phyloP scores from a whole-genome alignment of 2,113 vertebrate species.

The Melospiza georgiana region DNA sequence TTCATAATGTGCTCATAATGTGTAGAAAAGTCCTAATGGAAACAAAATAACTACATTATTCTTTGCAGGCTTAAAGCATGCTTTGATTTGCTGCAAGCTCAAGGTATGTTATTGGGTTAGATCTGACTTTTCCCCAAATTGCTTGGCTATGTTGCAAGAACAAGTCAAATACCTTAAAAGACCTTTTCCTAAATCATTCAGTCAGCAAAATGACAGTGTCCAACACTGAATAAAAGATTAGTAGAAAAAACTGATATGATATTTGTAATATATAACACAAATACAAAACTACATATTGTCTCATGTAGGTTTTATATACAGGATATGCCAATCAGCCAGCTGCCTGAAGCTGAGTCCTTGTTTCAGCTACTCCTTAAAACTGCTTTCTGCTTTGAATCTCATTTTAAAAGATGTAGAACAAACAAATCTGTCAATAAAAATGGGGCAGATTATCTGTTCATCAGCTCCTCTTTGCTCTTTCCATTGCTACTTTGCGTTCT shows the following conservation, averaged over 20 bases:
- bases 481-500: background rate
- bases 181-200: background rate
- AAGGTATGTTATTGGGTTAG: background rate
- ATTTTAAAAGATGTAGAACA: background rate
- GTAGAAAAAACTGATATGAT: background rate
- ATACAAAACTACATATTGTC: background rate
- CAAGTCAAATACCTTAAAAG: background rate
- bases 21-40: background rate
- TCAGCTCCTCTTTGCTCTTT: background rate
- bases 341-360: background rate
- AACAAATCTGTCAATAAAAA: background rate
- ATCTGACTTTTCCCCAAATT: background rate
- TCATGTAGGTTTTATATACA: background rate
- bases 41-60: background rate
- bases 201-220: background rate
- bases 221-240: background rate
- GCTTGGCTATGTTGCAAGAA: background rate
- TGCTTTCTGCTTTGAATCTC: background rate
- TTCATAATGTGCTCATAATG: background rate
- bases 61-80: rapidly evolving
- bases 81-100: background rate
- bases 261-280: background rate
- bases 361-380: background rate
- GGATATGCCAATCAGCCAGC: background rate
- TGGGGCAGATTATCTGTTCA: background rate